Conservation (phyloP, 2,113 vertebrate genomes). For the Myrmecobius fasciatus region DNA sequence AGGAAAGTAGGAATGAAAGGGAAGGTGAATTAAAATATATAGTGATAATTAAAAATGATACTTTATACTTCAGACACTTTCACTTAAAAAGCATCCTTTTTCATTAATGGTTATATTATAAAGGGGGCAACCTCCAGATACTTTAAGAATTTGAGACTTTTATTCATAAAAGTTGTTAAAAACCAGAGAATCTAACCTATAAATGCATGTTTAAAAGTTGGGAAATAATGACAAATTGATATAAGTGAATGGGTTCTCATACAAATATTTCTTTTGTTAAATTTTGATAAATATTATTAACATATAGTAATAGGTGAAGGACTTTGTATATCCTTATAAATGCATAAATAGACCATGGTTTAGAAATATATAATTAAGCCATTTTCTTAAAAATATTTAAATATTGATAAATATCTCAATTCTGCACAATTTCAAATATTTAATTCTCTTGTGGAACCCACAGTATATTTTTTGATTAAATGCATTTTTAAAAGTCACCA, state of each 20-base stretch:
- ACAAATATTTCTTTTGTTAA: not conserved
- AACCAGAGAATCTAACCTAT: not conserved
- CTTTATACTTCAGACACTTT: not conserved
- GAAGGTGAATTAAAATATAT: not conserved
- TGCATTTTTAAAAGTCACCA: not conserved
- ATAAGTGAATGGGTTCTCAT: not conserved
- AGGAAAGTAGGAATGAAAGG: not conserved
- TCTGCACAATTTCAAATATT: conserved; percentile 6
- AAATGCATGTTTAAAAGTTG: not conserved
- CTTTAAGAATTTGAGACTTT: not conserved
- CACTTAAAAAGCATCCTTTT: not conserved
- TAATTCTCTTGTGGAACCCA: not conserved
- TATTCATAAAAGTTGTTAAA: not conserved
- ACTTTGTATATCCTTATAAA: not conserved
- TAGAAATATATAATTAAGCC: conserved; percentile 12
- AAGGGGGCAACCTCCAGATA: not conserved
- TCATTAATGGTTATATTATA: not conserved
- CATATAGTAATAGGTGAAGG: not conserved
- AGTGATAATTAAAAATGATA: not conserved
- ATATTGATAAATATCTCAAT: conserved; percentile 23
- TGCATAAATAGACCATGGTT: conserved; percentile 2
- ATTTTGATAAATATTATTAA: not conserved
- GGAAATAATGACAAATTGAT: not conserved
- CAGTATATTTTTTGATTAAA: conserved; percentile 3
- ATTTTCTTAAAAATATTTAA: conserved; percentile 23